Evolutionary conservation across 2,113 vertebrate species (phyloP).

Genomic region (Trichomycterus rosablanca): DNA sequence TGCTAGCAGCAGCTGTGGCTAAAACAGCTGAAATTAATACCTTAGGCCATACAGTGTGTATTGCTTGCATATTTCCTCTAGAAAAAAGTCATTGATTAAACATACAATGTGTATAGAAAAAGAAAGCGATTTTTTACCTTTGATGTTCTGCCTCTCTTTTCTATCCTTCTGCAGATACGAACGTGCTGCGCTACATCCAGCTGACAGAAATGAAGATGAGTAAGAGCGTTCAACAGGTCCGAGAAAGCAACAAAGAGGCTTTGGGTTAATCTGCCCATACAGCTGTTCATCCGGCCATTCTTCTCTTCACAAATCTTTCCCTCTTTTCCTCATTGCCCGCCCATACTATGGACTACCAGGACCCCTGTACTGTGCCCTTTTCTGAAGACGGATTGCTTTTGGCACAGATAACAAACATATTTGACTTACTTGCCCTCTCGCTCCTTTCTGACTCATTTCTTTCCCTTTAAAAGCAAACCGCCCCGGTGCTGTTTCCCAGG

Average conservation of each 20-base stretch:
- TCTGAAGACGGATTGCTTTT: constrained; percentile 22
- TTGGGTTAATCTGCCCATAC: constrained; percentile 55
- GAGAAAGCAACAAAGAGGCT: constrained; percentile 72
- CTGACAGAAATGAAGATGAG: constrained; percentile 91
- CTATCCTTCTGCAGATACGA: constrained; percentile 72
- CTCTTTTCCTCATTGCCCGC: constrained; percentile 16
- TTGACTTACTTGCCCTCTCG: no score
- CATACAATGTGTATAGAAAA: no score
- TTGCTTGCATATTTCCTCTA: no score
- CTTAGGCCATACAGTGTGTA: no score
- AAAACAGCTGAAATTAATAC: no score
- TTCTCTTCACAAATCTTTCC: constrained; percentile 9
- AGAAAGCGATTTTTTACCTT: no score
- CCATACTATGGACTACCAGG: constrained; percentile 2
- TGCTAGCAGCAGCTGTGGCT: no score
- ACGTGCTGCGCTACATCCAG: constrained; percentile 89
- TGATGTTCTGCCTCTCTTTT: constrained; percentile 19
- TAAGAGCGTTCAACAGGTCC: constrained; percentile 72
- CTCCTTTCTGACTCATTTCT: constrained; percentile 25
- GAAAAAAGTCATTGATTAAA: no score
- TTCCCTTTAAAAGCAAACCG: constrained; percentile 44
- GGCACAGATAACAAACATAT: no score
- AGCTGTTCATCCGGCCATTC: background rate
- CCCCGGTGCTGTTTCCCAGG: constrained; percentile 57
- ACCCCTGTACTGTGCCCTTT: constrained; percentile 13